phyloP scores from a whole-genome alignment of 1,140 invertebrate genomes.

The Colletes latitarsis region DNA sequence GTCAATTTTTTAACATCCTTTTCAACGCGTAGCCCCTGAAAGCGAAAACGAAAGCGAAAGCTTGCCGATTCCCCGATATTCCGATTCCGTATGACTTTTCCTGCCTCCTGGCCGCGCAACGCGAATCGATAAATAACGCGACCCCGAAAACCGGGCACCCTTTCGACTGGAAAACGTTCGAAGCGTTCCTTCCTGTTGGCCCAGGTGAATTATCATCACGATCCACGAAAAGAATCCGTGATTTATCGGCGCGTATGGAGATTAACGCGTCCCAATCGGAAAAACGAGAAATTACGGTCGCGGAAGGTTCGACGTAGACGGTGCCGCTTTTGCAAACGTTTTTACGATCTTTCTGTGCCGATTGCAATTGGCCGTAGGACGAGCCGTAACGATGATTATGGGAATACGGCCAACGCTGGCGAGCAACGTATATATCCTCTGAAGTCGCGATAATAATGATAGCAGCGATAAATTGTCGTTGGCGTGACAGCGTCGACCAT shows the following conservation, averaged over 20 bases:
- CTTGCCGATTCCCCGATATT: background rate
- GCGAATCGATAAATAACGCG: background rate
- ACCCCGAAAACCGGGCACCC: background rate
- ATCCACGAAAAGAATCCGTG: background rate
- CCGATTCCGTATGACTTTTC: background rate
- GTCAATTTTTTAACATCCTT: slow-evolving; percentile 51
- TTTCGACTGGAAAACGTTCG: background rate
- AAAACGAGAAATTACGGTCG: background rate
- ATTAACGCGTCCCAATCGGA: too few relatives aligned
- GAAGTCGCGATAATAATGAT: slow-evolving; percentile 53
- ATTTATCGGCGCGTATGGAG: too few relatives aligned
- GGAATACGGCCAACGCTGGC: slow-evolving; percentile 34
- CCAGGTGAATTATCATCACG: background rate
- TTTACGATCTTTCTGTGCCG: slow-evolving; percentile 1
- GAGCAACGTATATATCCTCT: slow-evolving; percentile 7
- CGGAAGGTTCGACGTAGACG: too few relatives aligned
- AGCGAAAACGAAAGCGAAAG: too few relatives aligned
- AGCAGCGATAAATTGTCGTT: slow-evolving; percentile 56
- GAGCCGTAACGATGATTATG: slow-evolving; percentile 27
- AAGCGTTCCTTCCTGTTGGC: background rate
- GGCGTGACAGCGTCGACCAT: slow-evolving; percentile 42
- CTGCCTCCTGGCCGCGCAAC: background rate
- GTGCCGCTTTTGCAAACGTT: background rate
- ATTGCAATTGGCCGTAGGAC: slow-evolving; percentile 13
- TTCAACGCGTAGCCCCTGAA: background rate